Percentiles rank a stretch among this genome's conserved stretches.
These are phyloP conservation scores for Chalcosyrphus nemorum DNA, from an alignment of 2,888 invertebrate species.

Conservation along the genomic window DNA sequence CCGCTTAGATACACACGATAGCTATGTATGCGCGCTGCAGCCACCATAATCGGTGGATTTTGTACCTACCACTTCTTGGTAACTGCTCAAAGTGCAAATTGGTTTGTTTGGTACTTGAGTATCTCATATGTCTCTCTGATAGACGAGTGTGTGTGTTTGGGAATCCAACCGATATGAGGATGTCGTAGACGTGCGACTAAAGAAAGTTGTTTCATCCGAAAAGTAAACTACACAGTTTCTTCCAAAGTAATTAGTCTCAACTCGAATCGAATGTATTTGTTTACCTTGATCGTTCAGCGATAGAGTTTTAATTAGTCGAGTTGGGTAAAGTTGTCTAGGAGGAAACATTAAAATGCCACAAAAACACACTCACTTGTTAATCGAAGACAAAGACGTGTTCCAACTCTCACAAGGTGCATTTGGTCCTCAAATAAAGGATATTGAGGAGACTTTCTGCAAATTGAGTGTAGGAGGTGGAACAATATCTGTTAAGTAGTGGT, in stretches of 20 bases:
- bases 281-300: slow-evolving; percentile 32
- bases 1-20: neutral
- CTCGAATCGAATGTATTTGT: slow-evolving; percentile 15
- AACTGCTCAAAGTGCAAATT: slow-evolving; percentile 54
- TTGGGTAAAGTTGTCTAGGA: slow-evolving; percentile 41
- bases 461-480: neutral
- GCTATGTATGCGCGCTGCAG: neutral
- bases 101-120: slow-evolving; percentile 42
- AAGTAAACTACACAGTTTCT: slow-evolving; percentile 25
- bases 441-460: neutral
- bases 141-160: slow-evolving; percentile 25
- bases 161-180: slow-evolving; percentile 57
- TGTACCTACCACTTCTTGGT: slow-evolving; percentile 37
- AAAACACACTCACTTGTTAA: neutral
- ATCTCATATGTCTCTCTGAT: slow-evolving; percentile 25
- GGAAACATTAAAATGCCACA: too few species aligned
- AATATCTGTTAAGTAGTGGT: too few species aligned
- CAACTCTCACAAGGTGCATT: too few species aligned
- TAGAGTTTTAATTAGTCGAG: slow-evolving; percentile 37
- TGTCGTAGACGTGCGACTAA: slow-evolving; percentile 32
- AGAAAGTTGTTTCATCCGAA: slow-evolving; percentile 58
- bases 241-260: slow-evolving; percentile 48
- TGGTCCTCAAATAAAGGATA: neutral
- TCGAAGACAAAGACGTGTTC: neutral
- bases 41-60: slow-evolving; percentile 14